Evolutionary conservation across 2,113 vertebrate species (phyloP), one percentile per base, ranked within the genome.

Genomic region (Toxotes jaculatrix): DNA sequence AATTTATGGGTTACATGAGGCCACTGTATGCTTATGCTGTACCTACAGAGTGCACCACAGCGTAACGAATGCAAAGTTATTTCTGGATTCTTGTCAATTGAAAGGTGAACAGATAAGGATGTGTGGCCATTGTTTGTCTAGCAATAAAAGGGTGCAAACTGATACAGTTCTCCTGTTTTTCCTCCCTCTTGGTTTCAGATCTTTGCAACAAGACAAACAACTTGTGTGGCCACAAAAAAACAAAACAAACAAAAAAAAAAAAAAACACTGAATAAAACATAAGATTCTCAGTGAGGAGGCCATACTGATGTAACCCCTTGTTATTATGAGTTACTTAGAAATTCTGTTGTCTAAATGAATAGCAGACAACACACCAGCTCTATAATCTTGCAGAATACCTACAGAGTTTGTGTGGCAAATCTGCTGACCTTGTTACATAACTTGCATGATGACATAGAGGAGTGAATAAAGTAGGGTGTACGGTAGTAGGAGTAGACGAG

Each of bases 211-310:
- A 69, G 31, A 70, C 57, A 80, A 74, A 65, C 34, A 59, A 69
- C 72, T 64, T 82, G 51, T 51, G 45, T n/a, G n/a, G n/a, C 23
- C 27, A 27, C 27, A 27, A 27, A 27, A 27, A 27, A 27, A 27
- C 27, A 27, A 27, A 27, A 27, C 27, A 27, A 27, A 27, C 27
- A 27, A 27, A 27, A 1, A 5, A 66, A 47, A 73, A 56, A 89
- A 86, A 74, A 45, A 82, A 55, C 78, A 79, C 64, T 88, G 85
- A 89, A 74, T 87, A 83, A 89, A 90, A 88, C 80, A 83, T 64
- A 51, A 68, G 73, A 36, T 69, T 84, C 51, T 69, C 70, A 65
- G 80, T 53, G 49, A 77, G 66, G 47, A 64, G 38, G 56, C 49
- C 62, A 51, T 14, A 40, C 62, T 71, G 79, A 84, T 82, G 67